Evolutionary conservation across 2,113 vertebrate species (phyloP).

Genomic region (Noturus placidus): DNA sequence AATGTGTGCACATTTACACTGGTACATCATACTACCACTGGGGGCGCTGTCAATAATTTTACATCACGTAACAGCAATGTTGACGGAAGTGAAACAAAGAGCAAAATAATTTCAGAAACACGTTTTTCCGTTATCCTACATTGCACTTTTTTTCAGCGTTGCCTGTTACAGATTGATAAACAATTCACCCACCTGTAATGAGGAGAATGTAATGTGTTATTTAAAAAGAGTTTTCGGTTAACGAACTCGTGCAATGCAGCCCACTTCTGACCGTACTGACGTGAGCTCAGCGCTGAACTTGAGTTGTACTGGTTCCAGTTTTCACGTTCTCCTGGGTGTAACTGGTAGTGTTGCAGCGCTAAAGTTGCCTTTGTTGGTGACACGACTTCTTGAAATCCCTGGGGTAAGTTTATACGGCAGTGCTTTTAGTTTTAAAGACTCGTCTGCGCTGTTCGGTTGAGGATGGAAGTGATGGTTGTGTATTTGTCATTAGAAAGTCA

Average conservation of each 20-base stretch:
- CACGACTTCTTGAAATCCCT: conserved; percentile 77
- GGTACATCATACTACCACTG: not conserved
- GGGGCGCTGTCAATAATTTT: conserved; percentile 26
- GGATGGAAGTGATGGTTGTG: not conserved
- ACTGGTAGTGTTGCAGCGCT: conserved; percentile 92
- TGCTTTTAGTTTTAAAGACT: not conserved
- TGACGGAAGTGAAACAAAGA: conserved; percentile 64
- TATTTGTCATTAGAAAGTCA: not conserved
- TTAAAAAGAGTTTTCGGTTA: not conserved
- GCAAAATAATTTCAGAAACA: not conserved
- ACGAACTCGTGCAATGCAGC: conserved; percentile 57
- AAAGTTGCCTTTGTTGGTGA: conserved; percentile 82
- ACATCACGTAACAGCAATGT: conserved; percentile 43
- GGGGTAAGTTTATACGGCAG: conserved; percentile 71
- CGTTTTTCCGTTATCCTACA: not conserved
- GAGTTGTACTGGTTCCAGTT: conserved; percentile 44
- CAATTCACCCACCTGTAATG: not conserved
- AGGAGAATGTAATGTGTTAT: not conserved
- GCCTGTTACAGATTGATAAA: too few species aligned
- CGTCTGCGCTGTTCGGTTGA: not conserved
- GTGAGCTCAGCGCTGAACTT: conserved; percentile 41
- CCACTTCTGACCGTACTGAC: not conserved
- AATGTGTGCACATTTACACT: not conserved
- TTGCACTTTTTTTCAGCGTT: not conserved
- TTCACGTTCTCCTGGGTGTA: conserved; percentile 81